Base-by-base conservation (phyloP, 1,140 invertebrate genomes). In the Drosophila chauvacae region DNA sequence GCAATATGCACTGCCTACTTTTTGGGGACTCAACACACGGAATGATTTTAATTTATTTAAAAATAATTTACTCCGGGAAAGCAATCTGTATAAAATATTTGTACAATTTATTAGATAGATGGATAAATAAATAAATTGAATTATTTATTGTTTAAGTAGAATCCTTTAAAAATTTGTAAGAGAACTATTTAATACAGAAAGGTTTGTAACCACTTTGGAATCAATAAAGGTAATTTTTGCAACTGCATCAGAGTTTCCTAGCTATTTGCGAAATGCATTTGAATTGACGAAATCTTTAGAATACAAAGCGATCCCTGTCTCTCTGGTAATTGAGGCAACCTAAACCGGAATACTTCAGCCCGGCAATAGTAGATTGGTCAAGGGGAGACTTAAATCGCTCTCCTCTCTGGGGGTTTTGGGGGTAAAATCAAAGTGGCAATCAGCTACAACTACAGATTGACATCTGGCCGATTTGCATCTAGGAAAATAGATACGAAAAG, bases 391-490 rank as follows among this genome's bases (percentile, higher is more conserved):
- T 14, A 16, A 26, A 13, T 23, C 11, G 3, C n/a, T 23, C 26
- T 28, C 6, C 44, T 28, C 39, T 20, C 33, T 35, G 53, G 62
- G 62, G 59, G 33, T 20, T 26, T 35, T 44, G 62, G 62, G 59
- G 33, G 30, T 18, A 18, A 55, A 70, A 70, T 68, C 48, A 70
- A 56, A 68, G 71, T 80, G 83, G 51, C 84, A 87, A 87, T 83
- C 84, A 83, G 77, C 63, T 28, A 73, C 65, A 80, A 87, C 77
- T 77, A 62, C 77, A 83, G 80, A 87, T 88, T 87, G 80, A 88
- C 85, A 90, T 88, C 85, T 88, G 84, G 64, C 69, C 63, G 79
- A 87, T 87, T 88, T 88, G 80, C 81, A 88, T 88, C 80, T 73
- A 50, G 55, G 39, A 62, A 80, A 56, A 56, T 53, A 64, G 76